A percentile compares a stretch with the other conserved stretches of the same genome.
Evolutionary conservation across 2,888 invertebrate genomes (phyloP).

Genomic region (Drosophila pegasa): DNA sequence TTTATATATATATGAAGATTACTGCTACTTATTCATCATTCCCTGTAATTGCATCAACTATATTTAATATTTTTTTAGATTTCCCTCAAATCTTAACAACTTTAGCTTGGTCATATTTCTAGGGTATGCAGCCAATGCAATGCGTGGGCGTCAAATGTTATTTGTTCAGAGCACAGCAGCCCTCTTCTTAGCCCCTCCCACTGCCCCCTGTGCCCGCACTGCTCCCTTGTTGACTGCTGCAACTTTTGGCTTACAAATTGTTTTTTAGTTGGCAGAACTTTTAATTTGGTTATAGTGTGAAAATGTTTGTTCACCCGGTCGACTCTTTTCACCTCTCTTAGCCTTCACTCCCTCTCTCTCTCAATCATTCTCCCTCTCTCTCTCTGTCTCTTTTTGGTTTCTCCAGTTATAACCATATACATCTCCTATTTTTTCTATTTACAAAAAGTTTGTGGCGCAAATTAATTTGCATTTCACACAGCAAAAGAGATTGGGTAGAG

Average conservation of each 20-base stretch:
- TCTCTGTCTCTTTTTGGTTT: background rate
- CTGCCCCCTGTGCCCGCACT: background rate
- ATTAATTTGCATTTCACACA: constrained; percentile 71
- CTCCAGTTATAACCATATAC: constrained; percentile 5
- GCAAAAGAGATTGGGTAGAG: constrained; percentile 7
- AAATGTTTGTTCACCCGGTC: constrained; percentile 62
- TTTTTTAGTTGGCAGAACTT: constrained; percentile 76
- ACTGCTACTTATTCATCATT: too few species aligned
- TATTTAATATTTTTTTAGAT: background rate
- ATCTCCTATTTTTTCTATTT: constrained; percentile 39
- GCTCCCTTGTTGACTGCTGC: constrained; percentile 39
- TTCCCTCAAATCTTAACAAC: too few species aligned
- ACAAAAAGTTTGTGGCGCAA: constrained; percentile 66
- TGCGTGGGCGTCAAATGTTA: constrained; percentile 16
- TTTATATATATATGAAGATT: background rate
- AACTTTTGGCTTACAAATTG: constrained; percentile 77
- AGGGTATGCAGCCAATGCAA: constrained; percentile 22
- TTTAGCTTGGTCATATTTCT: background rate
- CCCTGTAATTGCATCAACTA: background rate
- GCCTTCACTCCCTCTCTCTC: background rate
- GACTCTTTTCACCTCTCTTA: background rate
- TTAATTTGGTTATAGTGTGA: constrained; percentile 78
- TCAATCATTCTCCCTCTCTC: constrained; percentile 9
- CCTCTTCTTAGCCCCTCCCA: background rate
- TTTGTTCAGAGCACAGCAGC: background rate